These are phyloP conservation scores for Arizona elegans DNA, from an alignment of 2,113 vertebrate species.

Conservation along the genomic window DNA sequence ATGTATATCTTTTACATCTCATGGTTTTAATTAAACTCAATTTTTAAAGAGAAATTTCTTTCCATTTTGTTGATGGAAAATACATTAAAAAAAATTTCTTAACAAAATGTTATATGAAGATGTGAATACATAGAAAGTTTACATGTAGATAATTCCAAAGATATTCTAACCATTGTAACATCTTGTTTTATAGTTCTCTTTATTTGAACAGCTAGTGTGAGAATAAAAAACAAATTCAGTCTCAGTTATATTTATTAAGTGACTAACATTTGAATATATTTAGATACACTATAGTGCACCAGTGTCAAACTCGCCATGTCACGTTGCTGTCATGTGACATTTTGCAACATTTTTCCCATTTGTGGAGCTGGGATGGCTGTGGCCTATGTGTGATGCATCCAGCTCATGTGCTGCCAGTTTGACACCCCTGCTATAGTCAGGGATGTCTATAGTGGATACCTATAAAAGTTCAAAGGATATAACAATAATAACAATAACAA, in stretches of 20 bases:
- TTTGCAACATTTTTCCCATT: no score
- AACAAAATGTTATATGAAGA: not conserved
- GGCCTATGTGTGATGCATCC: no score
- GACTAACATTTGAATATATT: not conserved
- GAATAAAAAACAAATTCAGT: not conserved
- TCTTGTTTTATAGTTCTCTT: not conserved
- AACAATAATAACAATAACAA: no score
- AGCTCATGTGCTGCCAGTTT: no score
- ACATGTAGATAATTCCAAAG: not conserved
- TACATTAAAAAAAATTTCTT: not conserved
- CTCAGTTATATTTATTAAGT: not conserved
- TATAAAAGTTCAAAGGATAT: not conserved
- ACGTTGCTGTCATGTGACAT: no score
- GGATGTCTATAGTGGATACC: not conserved
- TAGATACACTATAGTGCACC: not conserved
- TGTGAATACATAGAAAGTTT: not conserved
- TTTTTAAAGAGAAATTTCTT: not conserved
- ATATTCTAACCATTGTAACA: not conserved
- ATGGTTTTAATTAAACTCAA: not conserved
- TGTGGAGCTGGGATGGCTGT: no score
- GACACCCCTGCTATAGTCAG: no score
- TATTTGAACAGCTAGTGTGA: not conserved
- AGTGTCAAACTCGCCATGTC: no score
- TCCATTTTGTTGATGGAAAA: not conserved
- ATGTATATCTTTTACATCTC: not conserved